phyloP scores from a whole-genome alignment of 2,797 vertebrate genomes.

The Sphaeramia orbicularis region DNA sequence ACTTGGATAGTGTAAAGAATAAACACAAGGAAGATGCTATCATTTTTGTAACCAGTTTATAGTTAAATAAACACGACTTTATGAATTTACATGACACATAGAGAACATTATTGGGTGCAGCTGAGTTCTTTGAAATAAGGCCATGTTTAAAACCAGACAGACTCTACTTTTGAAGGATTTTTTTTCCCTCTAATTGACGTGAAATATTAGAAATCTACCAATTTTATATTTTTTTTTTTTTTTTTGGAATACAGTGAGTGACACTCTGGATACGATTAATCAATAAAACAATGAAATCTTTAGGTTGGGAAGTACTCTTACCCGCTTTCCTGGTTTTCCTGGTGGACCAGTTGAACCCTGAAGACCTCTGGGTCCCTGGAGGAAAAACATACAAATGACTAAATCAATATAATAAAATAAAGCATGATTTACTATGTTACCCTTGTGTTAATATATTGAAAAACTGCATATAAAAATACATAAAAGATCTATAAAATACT shows the following conservation, averaged over 20 bases:
- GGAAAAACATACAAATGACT: slow-evolving; percentile 35
- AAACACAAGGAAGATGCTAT: slow-evolving; percentile 29
- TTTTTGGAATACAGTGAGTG: no score
- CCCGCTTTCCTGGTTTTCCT: slow-evolving; percentile 95
- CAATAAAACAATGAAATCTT: neutral
- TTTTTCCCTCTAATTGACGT: slow-evolving; percentile 1
- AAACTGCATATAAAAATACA: neutral
- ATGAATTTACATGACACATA: slow-evolving; percentile 32
- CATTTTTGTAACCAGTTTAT: slow-evolving; percentile 25
- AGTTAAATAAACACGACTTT: slow-evolving; percentile 59
- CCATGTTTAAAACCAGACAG: slow-evolving; percentile 43
- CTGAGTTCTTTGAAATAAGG: slow-evolving; percentile 46
- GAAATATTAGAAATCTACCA: slow-evolving; percentile 29
- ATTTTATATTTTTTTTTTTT: slow-evolving; percentile 1
- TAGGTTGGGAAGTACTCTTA: slow-evolving; percentile 66
- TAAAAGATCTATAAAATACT: no score
- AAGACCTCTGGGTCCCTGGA: slow-evolving; percentile 95
- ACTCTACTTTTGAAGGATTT: slow-evolving; percentile 14
- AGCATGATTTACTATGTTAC: neutral
- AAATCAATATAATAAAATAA: neutral
- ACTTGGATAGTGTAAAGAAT: slow-evolving; percentile 16
- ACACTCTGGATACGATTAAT: slow-evolving; percentile 8
- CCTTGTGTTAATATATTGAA: no score
- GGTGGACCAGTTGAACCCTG: slow-evolving; percentile 89
- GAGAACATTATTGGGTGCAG: slow-evolving; percentile 47